Percentiles rank a stretch among this genome's conserved stretches.
Conservation (phyloP, 1,140 invertebrate species). For the Hyphantria cunea region DNA sequence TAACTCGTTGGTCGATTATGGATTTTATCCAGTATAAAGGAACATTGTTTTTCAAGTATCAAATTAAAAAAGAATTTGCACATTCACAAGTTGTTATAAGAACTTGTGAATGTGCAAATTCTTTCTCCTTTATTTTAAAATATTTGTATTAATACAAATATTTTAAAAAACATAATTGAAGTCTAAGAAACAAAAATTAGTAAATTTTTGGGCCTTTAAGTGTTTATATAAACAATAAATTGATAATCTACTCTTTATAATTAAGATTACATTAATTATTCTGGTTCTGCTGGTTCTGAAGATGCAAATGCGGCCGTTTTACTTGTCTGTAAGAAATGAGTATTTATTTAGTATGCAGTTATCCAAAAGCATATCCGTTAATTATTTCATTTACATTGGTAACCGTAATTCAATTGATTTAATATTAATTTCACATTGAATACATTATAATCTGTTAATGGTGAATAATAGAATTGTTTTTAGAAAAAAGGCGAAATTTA, state of each 20-base stretch:
- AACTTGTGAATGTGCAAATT: too few relatives aligned
- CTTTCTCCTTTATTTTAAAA: too few relatives aligned
- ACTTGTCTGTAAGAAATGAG: constrained; percentile 60
- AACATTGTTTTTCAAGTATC: not conserved
- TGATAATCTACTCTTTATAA: not conserved
- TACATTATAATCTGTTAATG: too few relatives aligned
- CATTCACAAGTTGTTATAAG: constrained; percentile 23
- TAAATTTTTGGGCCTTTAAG: constrained; percentile 18
- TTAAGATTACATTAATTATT: too few relatives aligned
- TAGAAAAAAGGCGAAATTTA: too few relatives aligned
- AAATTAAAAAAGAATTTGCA: constrained; percentile 8
- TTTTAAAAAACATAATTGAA: constrained; percentile 22
- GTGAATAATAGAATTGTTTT: too few relatives aligned
- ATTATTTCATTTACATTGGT: too few relatives aligned
- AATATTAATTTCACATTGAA: too few relatives aligned
- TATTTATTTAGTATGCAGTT: too few relatives aligned
- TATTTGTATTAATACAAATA: constrained; percentile 19
- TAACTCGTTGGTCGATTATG: constrained; percentile 21
- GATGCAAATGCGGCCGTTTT: constrained; percentile 64
- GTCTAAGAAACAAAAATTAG: constrained; percentile 16
- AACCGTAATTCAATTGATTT: too few relatives aligned
- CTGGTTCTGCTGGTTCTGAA: constrained; percentile 33
- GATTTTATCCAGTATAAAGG: constrained; percentile 1
- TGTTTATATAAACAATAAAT: constrained; percentile 9
- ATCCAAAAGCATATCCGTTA: too few relatives aligned